phyloP scores from a whole-genome alignment of 1,140 invertebrate genomes.

The Nasonia giraulti region DNA sequence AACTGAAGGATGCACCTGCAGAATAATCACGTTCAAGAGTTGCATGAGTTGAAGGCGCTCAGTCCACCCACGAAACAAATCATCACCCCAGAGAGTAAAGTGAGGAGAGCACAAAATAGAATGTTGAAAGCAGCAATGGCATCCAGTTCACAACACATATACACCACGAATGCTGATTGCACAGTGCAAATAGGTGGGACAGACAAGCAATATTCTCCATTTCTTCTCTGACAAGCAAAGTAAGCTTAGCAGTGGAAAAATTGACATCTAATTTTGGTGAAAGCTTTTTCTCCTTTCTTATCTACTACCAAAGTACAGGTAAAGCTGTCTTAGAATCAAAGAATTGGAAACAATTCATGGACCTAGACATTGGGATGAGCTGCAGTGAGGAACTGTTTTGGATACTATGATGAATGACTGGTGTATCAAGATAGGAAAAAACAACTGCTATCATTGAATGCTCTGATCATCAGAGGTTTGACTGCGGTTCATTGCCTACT shows the following conservation, averaged over 20 bases:
- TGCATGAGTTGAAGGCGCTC: constrained; percentile 70
- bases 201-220: constrained; percentile 67
- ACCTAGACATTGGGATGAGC: constrained; percentile 65
- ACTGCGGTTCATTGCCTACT: constrained; percentile 73
- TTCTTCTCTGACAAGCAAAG: constrained; percentile 61
- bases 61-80: constrained; percentile 64
- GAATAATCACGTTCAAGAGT: constrained; percentile 76
- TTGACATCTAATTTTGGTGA: constrained; percentile 73
- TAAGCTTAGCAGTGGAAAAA: constrained; percentile 74
- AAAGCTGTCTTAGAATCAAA: constrained; percentile 67
- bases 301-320: constrained; percentile 72
- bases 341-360: constrained; percentile 63
- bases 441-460: constrained; percentile 71
- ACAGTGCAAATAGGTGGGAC: constrained; percentile 71
- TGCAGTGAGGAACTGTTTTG: constrained; percentile 68
- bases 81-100: constrained; percentile 67
- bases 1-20: constrained; percentile 79
- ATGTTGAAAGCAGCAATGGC: constrained; percentile 64
- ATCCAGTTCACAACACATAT: constrained; percentile 66
- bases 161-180: constrained; percentile 71
- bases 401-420: constrained; percentile 71
- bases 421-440: constrained; percentile 67
- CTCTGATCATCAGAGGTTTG: constrained; percentile 66
- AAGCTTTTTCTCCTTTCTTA: constrained; percentile 70
- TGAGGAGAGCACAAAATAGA: constrained; percentile 69